Evolutionary conservation across 2,113 vertebrate genomes (phyloP).

Genomic region (Ornithorhynchus anatinus): DNA sequence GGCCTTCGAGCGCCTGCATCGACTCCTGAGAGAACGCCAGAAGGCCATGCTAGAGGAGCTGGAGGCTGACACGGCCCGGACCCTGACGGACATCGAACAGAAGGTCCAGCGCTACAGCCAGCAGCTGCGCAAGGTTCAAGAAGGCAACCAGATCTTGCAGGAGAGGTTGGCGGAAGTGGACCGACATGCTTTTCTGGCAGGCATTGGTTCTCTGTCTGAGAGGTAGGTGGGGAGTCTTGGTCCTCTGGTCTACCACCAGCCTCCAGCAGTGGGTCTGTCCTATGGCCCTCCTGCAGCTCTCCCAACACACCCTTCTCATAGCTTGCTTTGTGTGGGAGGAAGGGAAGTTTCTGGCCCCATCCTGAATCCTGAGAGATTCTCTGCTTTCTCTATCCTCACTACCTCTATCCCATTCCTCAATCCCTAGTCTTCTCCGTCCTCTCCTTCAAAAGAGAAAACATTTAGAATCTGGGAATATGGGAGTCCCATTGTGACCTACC

Average conservation of each 20-base stretch:
- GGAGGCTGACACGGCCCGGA: conserved; percentile 91
- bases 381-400: neutral
- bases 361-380: too few relatives aligned
- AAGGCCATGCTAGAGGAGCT: conserved; percentile 98
- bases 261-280: neutral
- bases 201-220: conserved; percentile 86
- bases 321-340: too few relatives aligned
- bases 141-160: conserved; percentile 95
- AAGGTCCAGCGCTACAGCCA: conserved; percentile 97
- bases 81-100: conserved; percentile 92
- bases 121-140: conserved; percentile 94
- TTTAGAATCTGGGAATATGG: too few relatives aligned
- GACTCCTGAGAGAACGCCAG: conserved; percentile 93
- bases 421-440: neutral
- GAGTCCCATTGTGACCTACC: too few relatives aligned
- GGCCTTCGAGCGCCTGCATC: conserved; percentile 91
- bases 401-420: neutral
- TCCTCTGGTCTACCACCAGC: neutral
- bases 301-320: too few relatives aligned
- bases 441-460: too few relatives aligned
- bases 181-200: conserved; percentile 88
- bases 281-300: neutral
- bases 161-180: conserved; percentile 87
- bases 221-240: conserved; percentile 70
- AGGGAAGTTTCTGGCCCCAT: too few relatives aligned